phyloP scores from a whole-genome alignment of 2,888 invertebrate genomes.

The Nasonia oneida region DNA sequence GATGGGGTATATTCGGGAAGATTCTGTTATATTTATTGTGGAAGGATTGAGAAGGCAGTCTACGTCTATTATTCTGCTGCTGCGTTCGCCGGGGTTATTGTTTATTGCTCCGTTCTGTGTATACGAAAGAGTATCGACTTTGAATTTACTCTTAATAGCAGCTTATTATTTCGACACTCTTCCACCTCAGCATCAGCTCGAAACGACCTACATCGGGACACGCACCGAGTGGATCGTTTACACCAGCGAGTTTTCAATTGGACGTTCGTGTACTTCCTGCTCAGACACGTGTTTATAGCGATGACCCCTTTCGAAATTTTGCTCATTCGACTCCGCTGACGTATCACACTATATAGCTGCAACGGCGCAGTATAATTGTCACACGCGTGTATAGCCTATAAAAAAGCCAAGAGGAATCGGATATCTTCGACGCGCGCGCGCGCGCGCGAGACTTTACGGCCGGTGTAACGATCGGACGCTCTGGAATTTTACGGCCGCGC shows the following conservation, averaged over 20 bases:
- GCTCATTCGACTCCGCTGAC: no score
- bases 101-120: not conserved
- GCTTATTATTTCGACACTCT: not conserved
- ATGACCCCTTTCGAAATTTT: no score
- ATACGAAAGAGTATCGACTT: no score
- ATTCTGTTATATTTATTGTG: not conserved
- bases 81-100: not conserved
- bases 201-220: not conserved
- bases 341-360: no score
- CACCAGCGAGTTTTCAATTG: not conserved
- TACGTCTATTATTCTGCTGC: not conserved
- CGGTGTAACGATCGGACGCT: slow-evolving; percentile 19
- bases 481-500: slow-evolving; percentile 56
- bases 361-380: no score
- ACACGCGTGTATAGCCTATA: not conserved
- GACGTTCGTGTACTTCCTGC: not conserved
- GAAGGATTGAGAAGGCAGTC: not conserved
- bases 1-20: not conserved
- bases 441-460: not conserved
- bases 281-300: no score
- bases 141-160: not conserved
- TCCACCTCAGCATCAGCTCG: not conserved
- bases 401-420: slow-evolving; percentile 6
- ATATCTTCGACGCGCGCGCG: not conserved
- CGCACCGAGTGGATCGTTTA: not conserved